Evolutionary conservation across 2,888 invertebrate genomes (phyloP).

Genomic region (Tenthredo livida): DNA sequence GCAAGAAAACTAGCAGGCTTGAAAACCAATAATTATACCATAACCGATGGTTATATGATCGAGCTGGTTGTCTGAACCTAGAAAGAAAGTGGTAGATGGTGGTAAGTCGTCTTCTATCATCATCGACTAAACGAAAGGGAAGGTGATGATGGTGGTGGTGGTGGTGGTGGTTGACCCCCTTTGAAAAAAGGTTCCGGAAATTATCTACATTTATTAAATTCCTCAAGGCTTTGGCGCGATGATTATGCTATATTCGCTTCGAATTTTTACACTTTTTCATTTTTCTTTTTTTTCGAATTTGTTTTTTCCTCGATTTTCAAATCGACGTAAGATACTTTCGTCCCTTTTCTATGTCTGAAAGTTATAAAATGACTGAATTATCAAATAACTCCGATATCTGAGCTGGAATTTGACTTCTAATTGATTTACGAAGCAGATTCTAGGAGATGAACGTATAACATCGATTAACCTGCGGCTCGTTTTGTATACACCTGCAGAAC

Average conservation of each 20-base stretch:
- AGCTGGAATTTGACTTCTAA: background rate
- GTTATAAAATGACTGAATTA: background rate
- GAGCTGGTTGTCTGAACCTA: slow-evolving; percentile 23
- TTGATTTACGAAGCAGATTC: background rate
- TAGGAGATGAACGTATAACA: background rate
- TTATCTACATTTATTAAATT: background rate
- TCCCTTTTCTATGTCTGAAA: background rate
- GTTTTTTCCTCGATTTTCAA: background rate
- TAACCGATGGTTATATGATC: slow-evolving; percentile 45
- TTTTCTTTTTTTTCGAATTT: background rate
- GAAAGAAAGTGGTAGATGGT: slow-evolving; percentile 45
- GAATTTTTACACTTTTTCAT: background rate
- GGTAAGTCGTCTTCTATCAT: background rate
- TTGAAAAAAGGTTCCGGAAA: slow-evolving; percentile 43
- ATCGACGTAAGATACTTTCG: background rate
- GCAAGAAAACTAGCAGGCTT: slow-evolving; percentile 36
- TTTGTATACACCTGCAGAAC: slow-evolving; percentile 17
- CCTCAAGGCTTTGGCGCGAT: background rate
- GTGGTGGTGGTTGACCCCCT: slow-evolving; percentile 37
- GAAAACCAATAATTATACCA: slow-evolving; percentile 60
- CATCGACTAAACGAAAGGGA: slow-evolving; percentile 34
- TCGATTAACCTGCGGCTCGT: slow-evolving; percentile 1
- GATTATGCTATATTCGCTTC: background rate
- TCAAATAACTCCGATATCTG: background rate
- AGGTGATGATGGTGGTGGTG: slow-evolving; percentile 17